These are phyloP conservation scores for Zosterops japonicus DNA, from an alignment of 2,113 vertebrate genomes.

Conservation along the genomic window DNA sequence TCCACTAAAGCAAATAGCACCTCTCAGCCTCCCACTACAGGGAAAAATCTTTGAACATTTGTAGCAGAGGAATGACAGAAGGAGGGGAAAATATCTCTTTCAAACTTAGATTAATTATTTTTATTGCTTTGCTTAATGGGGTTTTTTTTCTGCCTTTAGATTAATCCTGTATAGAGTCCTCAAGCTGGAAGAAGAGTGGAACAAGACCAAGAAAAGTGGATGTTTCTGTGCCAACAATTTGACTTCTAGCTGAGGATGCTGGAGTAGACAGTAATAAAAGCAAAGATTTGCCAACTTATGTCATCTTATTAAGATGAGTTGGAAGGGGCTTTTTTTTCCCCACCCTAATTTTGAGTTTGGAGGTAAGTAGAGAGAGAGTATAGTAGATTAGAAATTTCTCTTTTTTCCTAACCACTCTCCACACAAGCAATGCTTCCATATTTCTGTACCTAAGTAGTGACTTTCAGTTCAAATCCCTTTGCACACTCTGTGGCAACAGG, in stretches of 20 bases:
- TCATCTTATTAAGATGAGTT: conserved; percentile 5
- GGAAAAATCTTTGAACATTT: conserved; percentile 15
- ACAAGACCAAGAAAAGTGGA: not conserved
- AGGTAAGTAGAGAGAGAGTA: not conserved
- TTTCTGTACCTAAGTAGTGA: not conserved
- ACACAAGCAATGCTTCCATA: not conserved
- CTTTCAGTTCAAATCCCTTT: not conserved
- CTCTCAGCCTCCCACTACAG: not conserved
- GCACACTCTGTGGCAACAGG: not conserved
- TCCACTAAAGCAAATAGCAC: conserved; percentile 6
- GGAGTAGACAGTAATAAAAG: not conserved
- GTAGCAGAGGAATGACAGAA: conserved; percentile 48
- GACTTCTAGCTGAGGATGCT: not conserved
- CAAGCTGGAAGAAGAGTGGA: conserved; percentile 17
- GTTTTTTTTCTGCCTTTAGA: conserved; percentile 13
- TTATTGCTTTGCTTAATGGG: conserved; percentile 61
- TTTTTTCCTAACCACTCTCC: not conserved
- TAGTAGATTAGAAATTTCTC: not conserved
- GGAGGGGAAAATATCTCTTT: conserved; percentile 60
- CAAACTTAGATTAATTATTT: conserved; percentile 74
- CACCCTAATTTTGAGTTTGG: not conserved
- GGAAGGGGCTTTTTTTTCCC: not conserved
- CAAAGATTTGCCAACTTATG: not conserved
- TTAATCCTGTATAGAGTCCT: conserved; percentile 36
- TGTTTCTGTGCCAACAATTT: not conserved